Conservation (phyloP, 2,888 invertebrate species). For the Cynaeus angustus region DNA sequence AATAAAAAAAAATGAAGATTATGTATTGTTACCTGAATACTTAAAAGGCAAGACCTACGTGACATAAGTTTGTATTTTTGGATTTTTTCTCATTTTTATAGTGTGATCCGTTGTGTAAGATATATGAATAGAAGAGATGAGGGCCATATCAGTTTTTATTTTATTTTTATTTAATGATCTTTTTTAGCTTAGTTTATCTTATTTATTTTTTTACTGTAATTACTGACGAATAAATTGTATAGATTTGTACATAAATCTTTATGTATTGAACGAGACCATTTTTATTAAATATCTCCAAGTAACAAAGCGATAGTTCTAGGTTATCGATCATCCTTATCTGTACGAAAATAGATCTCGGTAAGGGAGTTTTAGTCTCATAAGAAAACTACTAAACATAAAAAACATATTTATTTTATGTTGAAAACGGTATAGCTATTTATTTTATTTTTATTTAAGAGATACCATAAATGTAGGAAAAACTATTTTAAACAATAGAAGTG, state of each 20-base stretch:
- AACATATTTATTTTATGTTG: too few species aligned
- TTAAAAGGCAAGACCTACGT: slow-evolving; percentile 9
- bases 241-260: slow-evolving; percentile 62
- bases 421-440: too few species aligned
- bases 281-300: background rate
- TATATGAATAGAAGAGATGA: slow-evolving; percentile 35
- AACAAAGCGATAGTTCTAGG: too few species aligned
- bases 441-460: too few species aligned
- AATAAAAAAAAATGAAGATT: slow-evolving; percentile 26
- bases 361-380: too few species aligned
- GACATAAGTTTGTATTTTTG: slow-evolving; percentile 9
- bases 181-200: slow-evolving; percentile 39
- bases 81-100: slow-evolving; percentile 10
- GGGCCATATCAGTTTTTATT: slow-evolving; percentile 56
- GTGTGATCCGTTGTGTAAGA: slow-evolving; percentile 17
- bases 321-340: too few species aligned
- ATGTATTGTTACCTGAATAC: slow-evolving; percentile 42
- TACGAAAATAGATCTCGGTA: too few species aligned
- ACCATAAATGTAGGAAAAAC: too few species aligned
- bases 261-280: slow-evolving; percentile 11
- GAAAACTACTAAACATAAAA: too few species aligned
- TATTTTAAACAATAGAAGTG: too few species aligned
- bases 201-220: slow-evolving; percentile 50
- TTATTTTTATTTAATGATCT: slow-evolving; percentile 8
- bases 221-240: slow-evolving; percentile 55